Percentiles rank a stretch among this genome's conserved stretches.
Conservation (phyloP, 2,888 invertebrate species). For the Cryptophagus acutangulus region DNA sequence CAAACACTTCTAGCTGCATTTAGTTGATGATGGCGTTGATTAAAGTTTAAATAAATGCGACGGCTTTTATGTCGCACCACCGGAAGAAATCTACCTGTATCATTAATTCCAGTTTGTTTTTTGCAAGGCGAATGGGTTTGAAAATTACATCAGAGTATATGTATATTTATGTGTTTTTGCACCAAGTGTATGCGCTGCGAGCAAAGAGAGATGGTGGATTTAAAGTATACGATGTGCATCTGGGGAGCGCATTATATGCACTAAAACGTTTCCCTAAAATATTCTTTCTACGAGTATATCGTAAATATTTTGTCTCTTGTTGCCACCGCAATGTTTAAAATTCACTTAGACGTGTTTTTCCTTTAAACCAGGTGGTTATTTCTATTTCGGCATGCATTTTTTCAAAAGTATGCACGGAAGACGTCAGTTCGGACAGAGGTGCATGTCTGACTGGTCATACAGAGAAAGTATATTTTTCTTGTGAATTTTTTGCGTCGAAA, state of each 20-base stretch:
- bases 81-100: not conserved
- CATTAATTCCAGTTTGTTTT: slow-evolving; percentile 4
- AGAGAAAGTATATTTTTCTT: too few species aligned
- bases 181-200: not conserved
- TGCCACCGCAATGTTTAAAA: too few species aligned
- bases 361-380: too few species aligned
- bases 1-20: slow-evolving; percentile 9
- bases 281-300: not conserved
- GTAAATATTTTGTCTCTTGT: slow-evolving; percentile 2
- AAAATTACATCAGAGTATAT: not conserved
- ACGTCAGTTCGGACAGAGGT: too few species aligned
- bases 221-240: slow-evolving; percentile 1
- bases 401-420: not conserved
- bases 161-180: slow-evolving; percentile 1
- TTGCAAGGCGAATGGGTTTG: not conserved
- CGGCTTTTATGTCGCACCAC: not conserved
- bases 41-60: slow-evolving; percentile 4
- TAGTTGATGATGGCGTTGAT: too few species aligned
- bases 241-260: slow-evolving; percentile 5
- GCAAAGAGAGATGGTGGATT: not conserved
- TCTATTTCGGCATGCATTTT: too few species aligned
- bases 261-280: not conserved
- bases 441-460: too few species aligned
- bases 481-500: too few species aligned
- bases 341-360: too few species aligned